Base-by-base conservation (phyloP, 2,797 vertebrate species). In the Manis javanica region DNA sequence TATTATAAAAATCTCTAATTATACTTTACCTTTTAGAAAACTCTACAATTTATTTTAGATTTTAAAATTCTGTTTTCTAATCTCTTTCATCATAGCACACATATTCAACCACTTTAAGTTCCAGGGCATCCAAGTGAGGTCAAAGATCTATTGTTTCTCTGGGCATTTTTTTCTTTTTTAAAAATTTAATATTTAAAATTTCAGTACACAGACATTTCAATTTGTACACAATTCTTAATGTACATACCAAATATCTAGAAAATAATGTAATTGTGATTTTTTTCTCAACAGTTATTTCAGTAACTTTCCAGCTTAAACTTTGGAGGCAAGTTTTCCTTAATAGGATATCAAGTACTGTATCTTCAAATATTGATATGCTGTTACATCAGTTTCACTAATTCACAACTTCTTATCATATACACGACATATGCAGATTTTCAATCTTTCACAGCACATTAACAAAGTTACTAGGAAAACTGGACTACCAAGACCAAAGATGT, bases 201-300 rank as follows among this genome's bases (percentile, higher is more conserved):
- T 98, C 96, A 99, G 98, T 98, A 99, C 98, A 99, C 98, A 99
- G 97, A 99, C 98, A 99, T 99, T 99, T 99, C 99, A 99, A 98
- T 97, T 98, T 98, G 97, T 97, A 98, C 96, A 98, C 66, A 95
- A 66, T 77, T 92, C 66, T 68, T 98, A 98, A 97, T 95, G 96
- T 93, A 97, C 84, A 92, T 98, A 98, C 92, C 96, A 21, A 69
- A 83, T 94, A 94, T 95, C 95, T 96, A 97, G 98, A 97, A 98
- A 98, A 61, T 98, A 98, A 97, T 98, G 98, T 98, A 99, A 95
- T 97, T 93, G 92, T 97, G 98, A 96, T 98, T 96, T 96, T 98
- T 98, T 97, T 84, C 98, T 98, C 23, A 96, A 4, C 37, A 83
- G 83, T 97, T 91, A 94, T 96, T 98, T 97, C 98, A 98, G 98